Evolutionary conservation across 30 jellyfish, hydroid and myxozoan species (phyloP).

Genomic region (Nemopilema nomurai): DNA sequence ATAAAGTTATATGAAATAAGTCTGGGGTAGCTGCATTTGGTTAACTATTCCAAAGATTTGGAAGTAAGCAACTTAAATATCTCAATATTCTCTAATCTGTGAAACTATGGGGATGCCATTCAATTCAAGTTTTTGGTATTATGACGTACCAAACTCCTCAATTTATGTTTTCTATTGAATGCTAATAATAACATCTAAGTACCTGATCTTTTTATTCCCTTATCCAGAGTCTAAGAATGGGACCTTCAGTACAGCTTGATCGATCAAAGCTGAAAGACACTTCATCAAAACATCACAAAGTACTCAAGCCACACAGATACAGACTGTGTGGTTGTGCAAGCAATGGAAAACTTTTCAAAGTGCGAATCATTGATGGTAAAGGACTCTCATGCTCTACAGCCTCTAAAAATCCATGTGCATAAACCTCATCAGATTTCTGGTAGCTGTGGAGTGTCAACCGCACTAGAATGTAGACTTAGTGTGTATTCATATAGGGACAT

Average conservation of each 20-base stretch:
- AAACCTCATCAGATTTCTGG: not conserved
- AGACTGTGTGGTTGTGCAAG: conserved; percentile 78
- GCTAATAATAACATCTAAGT: not conserved
- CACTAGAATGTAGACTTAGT: too few relatives aligned
- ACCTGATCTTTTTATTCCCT: not conserved
- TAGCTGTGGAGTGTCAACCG: not conserved
- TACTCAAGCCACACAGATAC: conserved; percentile 51
- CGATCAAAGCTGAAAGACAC: conserved; percentile 45
- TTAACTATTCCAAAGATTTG: too few relatives aligned
- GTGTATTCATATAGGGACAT: too few relatives aligned
- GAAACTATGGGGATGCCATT: too few relatives aligned
- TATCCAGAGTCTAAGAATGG: conserved; percentile 22
- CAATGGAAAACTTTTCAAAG: conserved; percentile 69
- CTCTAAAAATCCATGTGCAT: conserved; percentile 65
- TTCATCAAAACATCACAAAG: conserved; percentile 24
- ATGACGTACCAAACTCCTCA: not conserved
- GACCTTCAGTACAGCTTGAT: conserved; percentile 32
- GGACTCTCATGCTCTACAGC: conserved; percentile 61
- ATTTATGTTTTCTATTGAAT: too few relatives aligned
- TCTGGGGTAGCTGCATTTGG: too few relatives aligned
- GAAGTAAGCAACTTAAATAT: too few relatives aligned
- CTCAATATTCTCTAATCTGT: too few relatives aligned
- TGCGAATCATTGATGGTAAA: conserved; percentile 35
- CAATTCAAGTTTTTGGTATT: too few relatives aligned
- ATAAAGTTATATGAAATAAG: too few relatives aligned